Evolutionary conservation across 2,888 invertebrate genomes (phyloP), one percentile per base, ranked within the genome.

Genomic region (Neuroscelio doddi): DNA sequence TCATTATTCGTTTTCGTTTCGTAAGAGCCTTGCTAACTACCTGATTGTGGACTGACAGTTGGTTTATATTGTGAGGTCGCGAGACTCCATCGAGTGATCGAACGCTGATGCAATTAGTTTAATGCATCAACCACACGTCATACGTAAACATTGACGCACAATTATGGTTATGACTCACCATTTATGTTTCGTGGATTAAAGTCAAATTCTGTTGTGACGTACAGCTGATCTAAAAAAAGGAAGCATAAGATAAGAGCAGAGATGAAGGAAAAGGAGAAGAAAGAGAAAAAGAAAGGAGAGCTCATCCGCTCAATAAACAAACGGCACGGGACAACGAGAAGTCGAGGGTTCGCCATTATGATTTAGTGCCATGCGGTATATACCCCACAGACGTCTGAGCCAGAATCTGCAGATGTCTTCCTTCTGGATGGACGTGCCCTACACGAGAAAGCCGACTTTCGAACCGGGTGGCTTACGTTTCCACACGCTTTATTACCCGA

Each of bases 41-140:
- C 39, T 30, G 10, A 30, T 30, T 30, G 10, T 5, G 10, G n/a
- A 5, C 10, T 10, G 64, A 64, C 64, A 64, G 64, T 46, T 46
- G 53, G 30, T 10, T 30, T 10, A 30, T 9, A 30, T 5, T 30
- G 30, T 30, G 10, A 30, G n/a, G n/a, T n/a, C n/a, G n/a, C n/a
- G n/a, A n/a, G n/a, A n/a, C 30, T 30, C 4, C 30, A 30, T n/a
- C 24, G 45, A 39, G 41, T 21, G 52, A 59, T 46, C 52, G 41
- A 59, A 53, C 26, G 47, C 56, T 68, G 69, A 72, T 67, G 69
- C 69, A 73, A 75, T 75, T 73, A 74, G 64, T 68, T 66, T 67
- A 72, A 73, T 69, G 70, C 50, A 50, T 42, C 51, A 46, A 30
- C 39, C 62, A 57, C 59, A 64, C 64, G 53, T 65, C 56, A 56